These are phyloP conservation scores for Reticulitermes lucifugus DNA, from an alignment of 2,888 invertebrate genomes.

Conservation along the genomic window DNA sequence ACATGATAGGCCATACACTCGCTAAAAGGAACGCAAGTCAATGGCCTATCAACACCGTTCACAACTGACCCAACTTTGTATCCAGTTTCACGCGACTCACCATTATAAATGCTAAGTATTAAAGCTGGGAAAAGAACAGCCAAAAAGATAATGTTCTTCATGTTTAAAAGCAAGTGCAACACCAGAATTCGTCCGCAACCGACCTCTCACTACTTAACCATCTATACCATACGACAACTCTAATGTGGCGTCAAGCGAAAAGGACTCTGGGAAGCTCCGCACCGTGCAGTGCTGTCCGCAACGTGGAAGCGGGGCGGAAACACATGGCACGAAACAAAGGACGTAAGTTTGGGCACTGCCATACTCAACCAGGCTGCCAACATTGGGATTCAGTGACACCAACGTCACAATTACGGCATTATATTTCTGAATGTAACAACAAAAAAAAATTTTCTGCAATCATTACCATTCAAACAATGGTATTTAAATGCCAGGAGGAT, in stretches of 20 bases:
- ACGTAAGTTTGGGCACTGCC: background rate
- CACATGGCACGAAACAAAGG: constrained; percentile 43
- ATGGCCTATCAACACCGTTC: constrained; percentile 25
- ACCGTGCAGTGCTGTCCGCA: background rate
- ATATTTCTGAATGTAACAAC: too few relatives aligned
- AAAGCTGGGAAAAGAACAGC: constrained; percentile 77
- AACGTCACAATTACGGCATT: too few relatives aligned
- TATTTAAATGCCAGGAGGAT: constrained; percentile 80
- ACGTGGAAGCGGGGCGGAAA: constrained; percentile 50
- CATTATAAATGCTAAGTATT: constrained; percentile 76
- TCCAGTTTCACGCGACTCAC: constrained; percentile 68
- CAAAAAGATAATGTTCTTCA: constrained; percentile 77
- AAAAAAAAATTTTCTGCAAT: too few relatives aligned
- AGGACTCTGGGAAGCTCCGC: constrained; percentile 37
- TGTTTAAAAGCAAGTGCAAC: constrained; percentile 64
- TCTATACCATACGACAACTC: background rate
- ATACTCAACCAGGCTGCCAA: too few relatives aligned
- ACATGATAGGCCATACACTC: background rate
- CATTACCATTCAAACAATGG: constrained; percentile 65
- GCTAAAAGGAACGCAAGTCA: background rate
- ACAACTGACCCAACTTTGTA: background rate
- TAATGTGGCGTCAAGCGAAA: constrained; percentile 41
- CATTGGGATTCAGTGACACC: too few relatives aligned
- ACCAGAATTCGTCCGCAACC: background rate
- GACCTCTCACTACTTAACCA: background rate